Base-by-base conservation (phyloP, 2,888 invertebrate genomes). In the Alloplasta piceator region DNA sequence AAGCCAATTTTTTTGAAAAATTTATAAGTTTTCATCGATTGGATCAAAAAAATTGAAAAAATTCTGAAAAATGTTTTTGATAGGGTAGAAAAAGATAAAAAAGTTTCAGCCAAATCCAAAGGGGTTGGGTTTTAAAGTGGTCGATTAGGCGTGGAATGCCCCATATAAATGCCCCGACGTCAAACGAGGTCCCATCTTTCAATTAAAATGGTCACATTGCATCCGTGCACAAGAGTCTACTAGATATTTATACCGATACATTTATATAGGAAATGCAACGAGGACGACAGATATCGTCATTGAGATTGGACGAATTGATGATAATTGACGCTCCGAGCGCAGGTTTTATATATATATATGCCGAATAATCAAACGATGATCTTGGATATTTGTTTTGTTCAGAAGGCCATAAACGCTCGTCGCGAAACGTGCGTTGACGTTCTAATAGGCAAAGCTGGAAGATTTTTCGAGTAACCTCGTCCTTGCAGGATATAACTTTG, bases 301-400 rank as follows among this genome's bases (percentile, higher is more conserved):
- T n/a, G 43, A 67, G n/a, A 76, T 79, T 82, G 71, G 60, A 39
- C 66, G 60, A 46, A 66, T 83, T 83, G 66, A 83, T 76, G 56
- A 58, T 78, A 82, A 83, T 83, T 71, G 64, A 43, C 4, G 46
- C 14, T 14, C 67, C 16, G 73, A 39, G 39, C 9, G 63, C n/a
- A n/a, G n/a, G n/a, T n/a, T n/a, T n/a, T n/a, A n/a, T n/a, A n/a
- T n/a, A n/a, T n/a, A n/a, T n/a, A n/a, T n/a, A n/a, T n/a, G n/a
- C 52, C 39, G 56, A 72, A 68, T 60, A 67, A 39, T 43, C 36
- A 6, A 14, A 46, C 52, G n/a, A 52, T 43, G 16, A 50, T n/a
- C 14, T 66, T 26, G 9, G 26, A 71, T 56, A 68, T 64, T 43
- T 26, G 56, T 63, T 56, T 71, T 39, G 39, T 10, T 43, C 38